Evolutionary conservation across 2,888 invertebrate species (phyloP), one percentile per base, ranked within the genome.

Genomic region (Dascillus cervinus): DNA sequence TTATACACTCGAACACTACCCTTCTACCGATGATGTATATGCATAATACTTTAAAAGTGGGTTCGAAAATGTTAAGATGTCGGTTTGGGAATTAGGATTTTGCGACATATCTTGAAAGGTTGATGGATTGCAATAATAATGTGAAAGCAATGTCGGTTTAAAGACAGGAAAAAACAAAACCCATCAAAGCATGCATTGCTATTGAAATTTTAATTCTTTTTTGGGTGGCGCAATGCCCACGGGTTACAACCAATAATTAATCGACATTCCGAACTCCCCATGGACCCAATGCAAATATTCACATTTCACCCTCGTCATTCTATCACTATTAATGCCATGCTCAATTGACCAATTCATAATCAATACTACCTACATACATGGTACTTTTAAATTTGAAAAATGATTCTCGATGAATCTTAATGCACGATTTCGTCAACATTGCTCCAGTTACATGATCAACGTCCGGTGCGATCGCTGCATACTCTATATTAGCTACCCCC

Each of bases 251-350:
- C 38, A 41, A 45, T 45, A 43, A 45, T 41, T 37, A 45, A 43
- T 43, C 40, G 42, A 38, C 44, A 39, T 31, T 37, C 34, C 35
- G 26, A 30, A 33, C 20, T 40, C 42, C 37, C 43, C 22, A 17
- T 27, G 28, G 43, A 35, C 35, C 34, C 39, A 40, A 37, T 43
- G 39, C 43, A 43, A 43, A 43, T 43, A 43, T 43, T 43, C 43
- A 34, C 40, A 40, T 43, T 39, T 40, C 39, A 37, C 29, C 43
- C 43, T 40, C 37, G 39, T 38, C 38, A 41, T 33, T 33, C 28
- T 33, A 29, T 33, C 33, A 19, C 28, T 22, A 33, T 33, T 26
- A 33, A 28, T 12, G 22, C 28, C 29, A 26, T 12, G 27, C 23
- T 23, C 26, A 14, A 27, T 19, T 29, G 29, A 33, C 27, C 33